phyloP scores from a whole-genome alignment of 2,888 invertebrate species.

The Drosophila subquinaria region DNA sequence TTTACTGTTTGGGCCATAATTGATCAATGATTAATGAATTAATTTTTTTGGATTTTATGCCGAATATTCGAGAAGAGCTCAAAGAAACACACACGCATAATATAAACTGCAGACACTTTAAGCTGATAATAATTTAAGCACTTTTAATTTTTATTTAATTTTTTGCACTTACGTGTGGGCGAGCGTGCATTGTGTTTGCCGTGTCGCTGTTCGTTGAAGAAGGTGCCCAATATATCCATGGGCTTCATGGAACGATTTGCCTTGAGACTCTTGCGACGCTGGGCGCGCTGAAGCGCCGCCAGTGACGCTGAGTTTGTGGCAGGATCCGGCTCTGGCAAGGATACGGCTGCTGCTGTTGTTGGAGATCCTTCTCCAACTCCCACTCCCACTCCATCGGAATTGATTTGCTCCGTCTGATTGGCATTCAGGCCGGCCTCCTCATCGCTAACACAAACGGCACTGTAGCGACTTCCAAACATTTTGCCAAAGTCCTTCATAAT shows the following conservation, averaged over 20 bases:
- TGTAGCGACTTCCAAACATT: conserved; percentile 88
- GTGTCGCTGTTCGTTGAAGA: conserved; percentile 84
- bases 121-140: conserved; percentile 2
- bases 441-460: conserved; percentile 86
- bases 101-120: background rate
- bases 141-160: background rate
- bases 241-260: conserved; percentile 85
- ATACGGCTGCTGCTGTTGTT: conserved; percentile 16
- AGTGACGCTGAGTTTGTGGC: conserved; percentile 28
- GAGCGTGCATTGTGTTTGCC: conserved; percentile 84
- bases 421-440: conserved; percentile 55
- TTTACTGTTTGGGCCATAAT: conserved; percentile 17
- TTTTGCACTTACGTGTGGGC: conserved; percentile 86
- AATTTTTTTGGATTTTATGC: conserved; percentile 4
- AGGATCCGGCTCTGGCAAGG: conserved; percentile 48
- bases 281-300: conserved; percentile 50
- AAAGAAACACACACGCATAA: too few relatives aligned
- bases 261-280: conserved; percentile 83
- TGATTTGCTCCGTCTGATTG: conserved; percentile 36
- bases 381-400: background rate
- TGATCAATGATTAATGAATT: conserved; percentile 37
- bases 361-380: background rate
- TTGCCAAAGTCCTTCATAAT: conserved; percentile 89
- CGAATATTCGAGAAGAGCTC: conserved; percentile 50
- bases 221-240: conserved; percentile 86